Evolutionary conservation across 2,113 vertebrate species (phyloP).

Genomic region (Myotis yumanensis): DNA sequence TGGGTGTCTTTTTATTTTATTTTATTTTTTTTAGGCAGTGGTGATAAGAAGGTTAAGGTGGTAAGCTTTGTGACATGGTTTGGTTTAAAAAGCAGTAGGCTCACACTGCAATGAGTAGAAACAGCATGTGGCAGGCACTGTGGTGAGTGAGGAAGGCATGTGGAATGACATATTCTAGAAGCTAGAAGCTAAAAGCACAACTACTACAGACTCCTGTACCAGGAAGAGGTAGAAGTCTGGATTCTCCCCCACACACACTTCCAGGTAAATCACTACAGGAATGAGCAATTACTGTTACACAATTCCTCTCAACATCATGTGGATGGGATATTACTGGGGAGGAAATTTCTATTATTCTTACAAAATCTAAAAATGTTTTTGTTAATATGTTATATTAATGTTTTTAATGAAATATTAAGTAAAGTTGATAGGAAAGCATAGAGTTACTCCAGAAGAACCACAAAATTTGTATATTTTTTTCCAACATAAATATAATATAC

Average conservation of each 20-base stretch:
- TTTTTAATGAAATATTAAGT: conserved; percentile 9
- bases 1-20: background rate
- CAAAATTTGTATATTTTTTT: background rate
- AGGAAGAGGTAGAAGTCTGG: background rate
- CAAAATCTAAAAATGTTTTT: background rate
- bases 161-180: background rate
- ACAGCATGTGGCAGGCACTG: background rate
- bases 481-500: background rate
- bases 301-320: background rate
- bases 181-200: background rate
- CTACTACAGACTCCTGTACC: background rate
- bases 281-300: background rate
- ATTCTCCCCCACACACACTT: background rate
- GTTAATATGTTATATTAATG: background rate
- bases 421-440: background rate
- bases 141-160: background rate
- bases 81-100: background rate
- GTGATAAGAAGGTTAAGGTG: background rate
- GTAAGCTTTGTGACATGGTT: background rate
- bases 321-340: background rate
- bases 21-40: background rate
- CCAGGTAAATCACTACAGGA: background rate
- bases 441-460: conserved; percentile 16
- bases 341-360: background rate
- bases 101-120: background rate